phyloP scores from a whole-genome alignment of 2,888 invertebrate species.

The Galerucella calmariensis region DNA sequence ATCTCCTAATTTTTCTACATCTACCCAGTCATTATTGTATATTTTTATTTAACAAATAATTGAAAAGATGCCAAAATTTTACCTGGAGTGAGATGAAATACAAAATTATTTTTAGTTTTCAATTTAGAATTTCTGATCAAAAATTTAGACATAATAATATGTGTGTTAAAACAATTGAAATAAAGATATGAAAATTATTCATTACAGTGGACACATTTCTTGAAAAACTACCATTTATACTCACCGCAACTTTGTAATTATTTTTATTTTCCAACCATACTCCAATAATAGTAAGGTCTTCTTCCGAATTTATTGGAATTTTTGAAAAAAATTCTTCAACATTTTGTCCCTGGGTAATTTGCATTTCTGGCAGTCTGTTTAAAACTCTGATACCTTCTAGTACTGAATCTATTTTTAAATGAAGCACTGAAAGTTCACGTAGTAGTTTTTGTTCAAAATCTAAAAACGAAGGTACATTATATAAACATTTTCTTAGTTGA shows the following conservation, averaged over 20 bases:
- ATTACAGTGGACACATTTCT: neutral
- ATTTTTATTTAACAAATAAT: neutral
- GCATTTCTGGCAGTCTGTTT: constrained; percentile 1
- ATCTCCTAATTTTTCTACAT: too few relatives aligned
- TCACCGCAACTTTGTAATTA: neutral
- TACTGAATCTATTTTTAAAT: constrained; percentile 4
- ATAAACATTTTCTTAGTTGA: constrained; percentile 1
- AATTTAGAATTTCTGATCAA: constrained; percentile 1
- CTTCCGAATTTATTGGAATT: neutral
- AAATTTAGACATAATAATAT: neutral
- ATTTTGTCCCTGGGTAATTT: neutral
- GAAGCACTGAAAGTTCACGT: neutral
- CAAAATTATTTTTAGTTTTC: neutral
- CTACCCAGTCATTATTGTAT: neutral
- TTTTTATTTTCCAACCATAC: constrained; percentile 4
- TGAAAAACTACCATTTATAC: neutral
- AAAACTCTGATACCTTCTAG: neutral
- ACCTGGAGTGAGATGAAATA: neutral
- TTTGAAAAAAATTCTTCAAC: constrained; percentile 4
- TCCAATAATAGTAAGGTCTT: neutral
- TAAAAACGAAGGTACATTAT: neutral
- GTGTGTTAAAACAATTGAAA: constrained; percentile 3
- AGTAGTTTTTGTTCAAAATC: neutral
- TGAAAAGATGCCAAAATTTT: neutral
- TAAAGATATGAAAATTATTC: neutral